Conservation (phyloP, 2,113 vertebrate species). For the Triplophysa dalaica region DNA sequence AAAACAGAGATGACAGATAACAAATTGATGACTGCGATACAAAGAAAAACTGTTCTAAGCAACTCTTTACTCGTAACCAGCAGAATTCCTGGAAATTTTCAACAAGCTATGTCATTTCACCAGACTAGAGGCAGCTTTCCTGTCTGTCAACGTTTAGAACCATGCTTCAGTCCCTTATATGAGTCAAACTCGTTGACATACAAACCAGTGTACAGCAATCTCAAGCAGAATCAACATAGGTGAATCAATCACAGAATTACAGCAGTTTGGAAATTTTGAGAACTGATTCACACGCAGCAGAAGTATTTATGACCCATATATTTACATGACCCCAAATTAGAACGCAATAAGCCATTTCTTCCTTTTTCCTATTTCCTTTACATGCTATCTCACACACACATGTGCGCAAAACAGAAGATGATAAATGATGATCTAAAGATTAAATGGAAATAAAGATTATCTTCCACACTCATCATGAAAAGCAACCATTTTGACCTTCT, state of each 20-base stretch:
- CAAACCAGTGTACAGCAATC: neutral
- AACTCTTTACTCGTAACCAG: conserved; percentile 6
- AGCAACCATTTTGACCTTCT: neutral
- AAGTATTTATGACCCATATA: conserved; percentile 8
- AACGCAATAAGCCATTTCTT: conserved; percentile 15
- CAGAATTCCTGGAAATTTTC: conserved; percentile 63
- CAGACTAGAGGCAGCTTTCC: conserved; percentile 70
- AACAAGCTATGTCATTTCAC: conserved; percentile 67
- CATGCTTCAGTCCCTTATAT: conserved; percentile 52
- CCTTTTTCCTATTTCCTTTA: conserved; percentile 24
- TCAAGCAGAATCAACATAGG: too few species aligned
- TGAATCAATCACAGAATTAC: neutral
- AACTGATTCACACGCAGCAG: neutral
- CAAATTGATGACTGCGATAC: neutral
- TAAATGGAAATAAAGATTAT: neutral
- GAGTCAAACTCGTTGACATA: neutral
- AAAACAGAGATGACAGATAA: neutral
- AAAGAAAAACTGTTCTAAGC: neutral
- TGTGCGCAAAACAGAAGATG: neutral
- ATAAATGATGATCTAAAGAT: neutral
- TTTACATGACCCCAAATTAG: conserved; percentile 22
- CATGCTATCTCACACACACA: conserved; percentile 16
- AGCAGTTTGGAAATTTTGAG: conserved; percentile 4
- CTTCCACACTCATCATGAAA: neutral
- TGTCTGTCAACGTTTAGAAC: conserved; percentile 55